These are phyloP conservation scores for Drosophila leontia DNA, from an alignment of 1,140 invertebrate genomes.

Conservation along the genomic window DNA sequence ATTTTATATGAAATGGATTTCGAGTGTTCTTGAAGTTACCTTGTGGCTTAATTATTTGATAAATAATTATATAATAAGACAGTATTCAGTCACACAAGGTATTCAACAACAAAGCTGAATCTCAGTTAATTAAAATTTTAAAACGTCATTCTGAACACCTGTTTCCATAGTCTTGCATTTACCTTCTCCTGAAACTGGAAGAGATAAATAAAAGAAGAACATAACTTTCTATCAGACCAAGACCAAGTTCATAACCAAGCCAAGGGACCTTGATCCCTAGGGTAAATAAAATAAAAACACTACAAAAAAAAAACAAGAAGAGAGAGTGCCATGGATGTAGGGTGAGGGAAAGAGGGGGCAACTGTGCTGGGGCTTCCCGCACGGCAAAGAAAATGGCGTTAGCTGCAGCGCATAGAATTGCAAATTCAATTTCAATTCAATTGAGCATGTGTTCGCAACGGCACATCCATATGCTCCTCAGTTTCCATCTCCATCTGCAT, in stretches of 20 bases:
- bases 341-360: background rate
- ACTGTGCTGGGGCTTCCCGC: slow-evolving; percentile 44
- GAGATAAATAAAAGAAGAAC: background rate
- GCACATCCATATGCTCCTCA: slow-evolving; percentile 68
- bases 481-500: slow-evolving; percentile 28
- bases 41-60: background rate
- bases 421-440: slow-evolving; percentile 84
- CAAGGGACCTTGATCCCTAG: slow-evolving; percentile 25
- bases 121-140: background rate
- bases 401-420: slow-evolving; percentile 81
- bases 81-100: no score
- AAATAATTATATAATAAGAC: background rate
- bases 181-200: background rate
- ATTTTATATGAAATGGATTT: no score
- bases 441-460: slow-evolving; percentile 80
- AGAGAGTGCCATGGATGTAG: slow-evolving; percentile 7
- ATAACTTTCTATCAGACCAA: slow-evolving; percentile 21
- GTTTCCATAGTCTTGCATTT: no score
- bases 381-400: slow-evolving; percentile 80
- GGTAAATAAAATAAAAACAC: slow-evolving; percentile 42
- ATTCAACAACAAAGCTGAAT: background rate
- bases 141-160: no score
- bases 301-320: slow-evolving; percentile 2
- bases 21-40: background rate
- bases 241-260: slow-evolving; percentile 33